Evolutionary conservation across 2,113 vertebrate species (phyloP).

Genomic region (Procapra przewalskii): DNA sequence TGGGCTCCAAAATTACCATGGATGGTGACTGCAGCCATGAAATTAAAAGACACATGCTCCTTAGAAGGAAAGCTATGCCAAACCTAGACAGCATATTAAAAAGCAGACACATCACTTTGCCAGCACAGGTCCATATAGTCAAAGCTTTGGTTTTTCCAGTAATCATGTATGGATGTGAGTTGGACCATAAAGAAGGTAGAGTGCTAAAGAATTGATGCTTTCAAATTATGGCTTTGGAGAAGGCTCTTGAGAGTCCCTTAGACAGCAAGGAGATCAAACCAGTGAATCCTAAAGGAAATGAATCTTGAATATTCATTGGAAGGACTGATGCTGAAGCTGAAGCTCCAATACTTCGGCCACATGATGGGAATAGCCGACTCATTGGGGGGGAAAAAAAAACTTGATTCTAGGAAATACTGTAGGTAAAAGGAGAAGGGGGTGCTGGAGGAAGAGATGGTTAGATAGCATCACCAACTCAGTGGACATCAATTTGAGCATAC

Average conservation of each 20-base stretch:
- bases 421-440: background rate
- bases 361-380: background rate
- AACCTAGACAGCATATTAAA: background rate
- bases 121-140: background rate
- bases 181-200: background rate
- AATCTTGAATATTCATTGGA: background rate
- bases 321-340: background rate
- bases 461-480: background rate
- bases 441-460: background rate
- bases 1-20: background rate
- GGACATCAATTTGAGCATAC: background rate
- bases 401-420: background rate
- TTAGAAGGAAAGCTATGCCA: background rate
- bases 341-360: background rate
- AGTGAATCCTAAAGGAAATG: background rate
- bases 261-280: background rate
- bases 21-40: background rate
- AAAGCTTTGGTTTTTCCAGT: background rate
- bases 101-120: background rate
- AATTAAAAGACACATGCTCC: background rate
- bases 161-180: background rate
- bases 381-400: background rate
- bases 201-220: background rate
- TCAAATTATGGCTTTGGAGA: background rate
- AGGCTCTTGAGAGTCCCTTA: background rate